Conservation (phyloP, 2,797 vertebrate species). For the Lycodopsis pacificus region DNA sequence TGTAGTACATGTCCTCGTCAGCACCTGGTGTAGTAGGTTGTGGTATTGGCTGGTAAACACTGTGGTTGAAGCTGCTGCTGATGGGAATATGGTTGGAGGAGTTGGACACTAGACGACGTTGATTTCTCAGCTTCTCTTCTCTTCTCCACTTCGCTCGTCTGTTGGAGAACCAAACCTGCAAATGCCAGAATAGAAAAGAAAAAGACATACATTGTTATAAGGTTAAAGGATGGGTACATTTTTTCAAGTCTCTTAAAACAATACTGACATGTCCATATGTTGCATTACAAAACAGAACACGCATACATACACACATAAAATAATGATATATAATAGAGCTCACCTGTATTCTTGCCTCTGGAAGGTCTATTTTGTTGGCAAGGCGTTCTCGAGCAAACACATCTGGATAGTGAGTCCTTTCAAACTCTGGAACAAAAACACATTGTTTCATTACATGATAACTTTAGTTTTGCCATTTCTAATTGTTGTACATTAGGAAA, state of each 20-base stretch:
- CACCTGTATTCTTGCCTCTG: constrained; percentile 99
- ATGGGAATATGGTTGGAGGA: constrained; percentile 97
- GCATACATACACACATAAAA: background rate
- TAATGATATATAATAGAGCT: background rate
- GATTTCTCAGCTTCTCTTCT: constrained; percentile 97
- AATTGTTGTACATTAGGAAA: background rate
- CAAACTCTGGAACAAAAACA: constrained; percentile 89
- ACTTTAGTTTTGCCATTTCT: background rate
- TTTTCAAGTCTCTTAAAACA: background rate
- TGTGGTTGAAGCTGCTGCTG: constrained; percentile 97
- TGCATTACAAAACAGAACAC: background rate
- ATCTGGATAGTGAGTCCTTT: constrained; percentile 99
- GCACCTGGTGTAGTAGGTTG: constrained; percentile 95
- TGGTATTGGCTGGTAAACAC: constrained; percentile 94
- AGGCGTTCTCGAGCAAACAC: constrained; percentile 98
- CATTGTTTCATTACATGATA: constrained; percentile 3
- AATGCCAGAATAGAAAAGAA: background rate
- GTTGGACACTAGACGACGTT: constrained; percentile 94
- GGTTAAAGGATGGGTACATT: background rate
- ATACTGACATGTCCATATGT: background rate
- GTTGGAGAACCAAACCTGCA: constrained; percentile 99
- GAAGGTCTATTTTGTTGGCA: constrained; percentile 99
- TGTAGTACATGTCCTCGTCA: background rate
- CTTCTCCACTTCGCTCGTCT: constrained; percentile 98
- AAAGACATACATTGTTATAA: background rate